phyloP scores from a whole-genome alignment of 2,113 vertebrate genomes.

The Eolophus roseicapilla region DNA sequence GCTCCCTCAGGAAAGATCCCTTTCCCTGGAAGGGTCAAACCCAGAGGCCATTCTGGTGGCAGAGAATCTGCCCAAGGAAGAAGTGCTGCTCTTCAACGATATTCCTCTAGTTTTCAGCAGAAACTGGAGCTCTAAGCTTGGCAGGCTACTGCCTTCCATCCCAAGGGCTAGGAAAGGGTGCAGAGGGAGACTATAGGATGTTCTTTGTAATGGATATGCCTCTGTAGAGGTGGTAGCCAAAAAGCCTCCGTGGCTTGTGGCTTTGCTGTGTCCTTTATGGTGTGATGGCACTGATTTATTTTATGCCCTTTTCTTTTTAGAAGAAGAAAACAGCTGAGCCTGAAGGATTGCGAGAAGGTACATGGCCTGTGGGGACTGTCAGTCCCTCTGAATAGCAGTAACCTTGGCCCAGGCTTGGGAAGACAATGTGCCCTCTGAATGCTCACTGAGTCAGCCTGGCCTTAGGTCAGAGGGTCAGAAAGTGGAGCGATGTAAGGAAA shows the following conservation, averaged over 20 bases:
- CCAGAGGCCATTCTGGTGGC: neutral
- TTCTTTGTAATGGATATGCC: neutral
- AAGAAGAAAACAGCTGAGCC: conserved; percentile 57
- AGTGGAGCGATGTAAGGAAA: neutral
- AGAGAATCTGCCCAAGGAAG: neutral
- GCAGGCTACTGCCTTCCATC: neutral
- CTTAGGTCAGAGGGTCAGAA: neutral
- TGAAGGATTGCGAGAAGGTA: conserved; percentile 58
- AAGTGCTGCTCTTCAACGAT: neutral
- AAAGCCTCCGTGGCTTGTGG: neutral
- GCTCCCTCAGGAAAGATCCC: neutral
- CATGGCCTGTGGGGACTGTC: neutral
- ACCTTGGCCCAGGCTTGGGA: conserved; percentile 8
- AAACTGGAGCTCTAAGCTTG: neutral
- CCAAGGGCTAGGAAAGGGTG: neutral
- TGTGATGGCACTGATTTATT: neutral
- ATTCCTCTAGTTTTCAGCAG: neutral
- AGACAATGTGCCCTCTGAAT: neutral
- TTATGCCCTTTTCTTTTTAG: conserved; percentile 6
- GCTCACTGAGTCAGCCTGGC: neutral
- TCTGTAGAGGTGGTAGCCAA: neutral
- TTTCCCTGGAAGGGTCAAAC: neutral
- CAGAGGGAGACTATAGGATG: neutral
- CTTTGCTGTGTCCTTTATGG: neutral
- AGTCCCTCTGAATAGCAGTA: neutral